Conservation (phyloP, 2,797 vertebrate genomes). For the Xiphorhynchus erythropygius region DNA sequence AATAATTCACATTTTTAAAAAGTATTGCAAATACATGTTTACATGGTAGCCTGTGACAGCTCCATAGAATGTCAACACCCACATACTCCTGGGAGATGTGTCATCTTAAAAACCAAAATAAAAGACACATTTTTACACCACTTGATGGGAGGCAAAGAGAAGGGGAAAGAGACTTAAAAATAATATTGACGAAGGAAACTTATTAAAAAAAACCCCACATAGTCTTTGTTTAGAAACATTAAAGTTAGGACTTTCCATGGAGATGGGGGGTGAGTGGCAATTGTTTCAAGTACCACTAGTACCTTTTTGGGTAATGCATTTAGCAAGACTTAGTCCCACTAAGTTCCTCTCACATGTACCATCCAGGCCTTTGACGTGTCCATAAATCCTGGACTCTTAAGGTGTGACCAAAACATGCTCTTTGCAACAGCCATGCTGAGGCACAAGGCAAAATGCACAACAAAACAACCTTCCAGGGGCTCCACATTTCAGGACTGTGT, state of each 20-base stretch:
- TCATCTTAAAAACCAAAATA: conserved; percentile 56
- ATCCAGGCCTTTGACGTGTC: not conserved
- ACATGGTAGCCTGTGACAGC: conserved; percentile 69
- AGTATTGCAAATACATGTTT: conserved; percentile 69
- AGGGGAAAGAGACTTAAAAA: conserved; percentile 32
- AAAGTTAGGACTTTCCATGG: not conserved
- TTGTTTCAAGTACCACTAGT: not conserved
- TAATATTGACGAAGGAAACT: not conserved
- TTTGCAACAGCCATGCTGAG: not conserved
- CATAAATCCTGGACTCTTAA: not conserved
- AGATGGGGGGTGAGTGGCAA: not conserved
- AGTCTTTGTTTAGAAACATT: conserved; percentile 29
- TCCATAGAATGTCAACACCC: conserved; percentile 68
- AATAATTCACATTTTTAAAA: conserved; percentile 70
- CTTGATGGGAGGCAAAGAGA: conserved; percentile 46
- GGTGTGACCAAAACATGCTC: not conserved
- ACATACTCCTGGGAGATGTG: conserved; percentile 60
- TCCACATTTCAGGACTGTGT: accelerated
- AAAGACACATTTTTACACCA: conserved; percentile 45
- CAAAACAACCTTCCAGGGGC: not conserved
- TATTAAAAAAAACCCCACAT: not conserved
- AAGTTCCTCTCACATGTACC: not conserved
- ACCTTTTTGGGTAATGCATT: not conserved
- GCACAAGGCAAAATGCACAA: not conserved
- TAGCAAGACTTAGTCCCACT: not conserved